Evolutionary conservation across 2,888 invertebrate species (phyloP).

Genomic region (Tetragnatha montana): DNA sequence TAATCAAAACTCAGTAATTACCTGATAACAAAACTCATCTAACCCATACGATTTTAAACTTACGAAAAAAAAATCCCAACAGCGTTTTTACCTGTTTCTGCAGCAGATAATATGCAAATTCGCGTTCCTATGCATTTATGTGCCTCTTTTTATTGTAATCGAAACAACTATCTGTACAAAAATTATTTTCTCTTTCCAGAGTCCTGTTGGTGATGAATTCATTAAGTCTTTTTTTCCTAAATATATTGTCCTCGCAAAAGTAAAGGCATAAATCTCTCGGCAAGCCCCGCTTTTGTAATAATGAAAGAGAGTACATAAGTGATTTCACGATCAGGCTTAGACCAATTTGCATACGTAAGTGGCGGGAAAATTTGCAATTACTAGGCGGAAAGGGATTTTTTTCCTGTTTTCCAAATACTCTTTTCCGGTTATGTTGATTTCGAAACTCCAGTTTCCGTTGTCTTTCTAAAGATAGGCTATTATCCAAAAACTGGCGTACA

Average conservation of each 20-base stretch:
- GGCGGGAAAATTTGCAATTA: constrained; percentile 65
- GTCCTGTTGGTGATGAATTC: constrained; percentile 26
- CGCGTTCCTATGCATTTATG: background rate
- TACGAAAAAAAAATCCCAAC: too few relatives aligned
- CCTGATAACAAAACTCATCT: too few relatives aligned
- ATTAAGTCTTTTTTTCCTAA: constrained; percentile 25
- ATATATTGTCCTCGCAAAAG: constrained; percentile 33
- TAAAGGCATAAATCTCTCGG: constrained; percentile 42
- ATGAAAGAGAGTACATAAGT: constrained; percentile 56
- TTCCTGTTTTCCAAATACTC: constrained; percentile 46
- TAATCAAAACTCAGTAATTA: too few relatives aligned
- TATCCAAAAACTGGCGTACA: constrained; percentile 28
- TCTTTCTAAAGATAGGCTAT: constrained; percentile 47
- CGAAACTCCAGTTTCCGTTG: constrained; percentile 50
- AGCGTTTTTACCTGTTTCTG: background rate
- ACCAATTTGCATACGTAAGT: constrained; percentile 66
- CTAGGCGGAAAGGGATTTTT: constrained; percentile 50
- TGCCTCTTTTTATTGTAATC: constrained; percentile 21
- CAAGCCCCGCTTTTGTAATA: constrained; percentile 45
- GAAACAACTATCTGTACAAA: constrained; percentile 40
- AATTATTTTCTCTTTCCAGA: constrained; percentile 23
- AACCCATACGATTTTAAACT: too few relatives aligned
- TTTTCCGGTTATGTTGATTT: constrained; percentile 58
- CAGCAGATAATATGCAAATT: constrained; percentile 49
- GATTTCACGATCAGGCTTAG: constrained; percentile 60